These are phyloP conservation scores for Ursus arctos DNA, from an alignment of 2,113 vertebrate species.

Conservation along the genomic window DNA sequence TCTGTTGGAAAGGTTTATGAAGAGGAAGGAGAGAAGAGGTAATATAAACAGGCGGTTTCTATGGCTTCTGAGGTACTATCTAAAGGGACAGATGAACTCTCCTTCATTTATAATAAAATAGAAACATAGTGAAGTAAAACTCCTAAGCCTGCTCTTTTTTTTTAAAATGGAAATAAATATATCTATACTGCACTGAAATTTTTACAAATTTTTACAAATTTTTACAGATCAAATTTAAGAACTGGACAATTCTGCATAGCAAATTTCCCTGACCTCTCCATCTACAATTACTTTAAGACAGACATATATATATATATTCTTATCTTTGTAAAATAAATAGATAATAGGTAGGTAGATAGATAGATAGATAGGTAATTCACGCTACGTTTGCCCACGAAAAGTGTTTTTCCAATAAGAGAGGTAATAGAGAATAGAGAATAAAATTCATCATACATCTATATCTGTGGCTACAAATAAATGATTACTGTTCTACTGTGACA, in stretches of 20 bases:
- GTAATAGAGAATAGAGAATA: not conserved
- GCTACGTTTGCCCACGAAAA: not conserved
- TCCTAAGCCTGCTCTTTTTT: not conserved
- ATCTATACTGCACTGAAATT: not conserved
- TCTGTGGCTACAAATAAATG: not conserved
- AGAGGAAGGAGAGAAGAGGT: constrained; percentile 67
- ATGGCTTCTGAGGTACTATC: not conserved
- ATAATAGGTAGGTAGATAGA: not conserved
- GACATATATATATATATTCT: not conserved
- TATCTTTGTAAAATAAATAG: constrained; percentile 8
- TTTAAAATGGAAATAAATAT: not conserved
- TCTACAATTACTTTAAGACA: not conserved
- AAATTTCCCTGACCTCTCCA: not conserved
- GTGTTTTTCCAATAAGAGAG: not conserved
- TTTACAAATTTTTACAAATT: not conserved
- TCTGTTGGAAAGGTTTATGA: constrained; percentile 80
- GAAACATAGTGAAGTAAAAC: constrained; percentile 7
- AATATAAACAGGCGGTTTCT: constrained; percentile 70
- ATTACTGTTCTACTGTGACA: not conserved
- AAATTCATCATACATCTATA: not conserved
- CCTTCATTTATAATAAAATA: constrained; percentile 58
- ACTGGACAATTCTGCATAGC: not conserved
- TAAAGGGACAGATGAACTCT: constrained; percentile 28
- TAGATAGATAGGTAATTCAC: not conserved
- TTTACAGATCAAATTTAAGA: not conserved